Percentiles rank a stretch among this genome's conserved stretches.
Conservation (phyloP, 1,140 invertebrate species). For the Kradibia gibbosae region DNA sequence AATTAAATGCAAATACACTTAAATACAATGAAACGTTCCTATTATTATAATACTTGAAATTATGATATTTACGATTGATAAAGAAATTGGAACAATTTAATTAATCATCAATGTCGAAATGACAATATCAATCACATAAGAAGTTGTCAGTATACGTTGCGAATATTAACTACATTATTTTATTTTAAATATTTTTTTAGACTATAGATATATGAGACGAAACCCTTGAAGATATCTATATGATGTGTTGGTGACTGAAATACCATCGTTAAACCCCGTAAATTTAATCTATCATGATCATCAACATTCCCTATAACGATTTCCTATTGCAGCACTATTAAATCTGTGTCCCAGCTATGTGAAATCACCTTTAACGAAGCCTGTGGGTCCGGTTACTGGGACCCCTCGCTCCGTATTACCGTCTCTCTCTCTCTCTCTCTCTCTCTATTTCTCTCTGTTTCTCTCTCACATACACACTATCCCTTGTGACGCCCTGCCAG, state of each 20-base stretch:
- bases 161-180: neutral
- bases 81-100: no score
- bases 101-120: no score
- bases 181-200: neutral
- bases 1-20: no score
- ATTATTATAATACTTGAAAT: no score
- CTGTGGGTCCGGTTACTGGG: constrained; percentile 34
- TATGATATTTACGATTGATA: no score
- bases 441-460: neutral
- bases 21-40: no score
- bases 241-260: neutral
- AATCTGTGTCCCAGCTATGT: neutral
- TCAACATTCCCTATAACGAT: neutral
- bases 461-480: constrained; percentile 8
- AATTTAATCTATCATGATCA: constrained; percentile 25
- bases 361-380: constrained; percentile 30
- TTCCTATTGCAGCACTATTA: neutral
- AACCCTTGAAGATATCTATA: neutral
- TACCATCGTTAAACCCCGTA: constrained; percentile 8
- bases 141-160: neutral
- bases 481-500: neutral
- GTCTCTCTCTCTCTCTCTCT: neutral
- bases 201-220: neutral
- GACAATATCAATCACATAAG: no score
- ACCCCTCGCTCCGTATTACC: neutral